A percentile compares a stretch with the other conserved stretches of the same genome.
These are phyloP conservation scores for Drosophila repleta DNA, from an alignment of 1,140 invertebrate genomes.

Conservation along the genomic window DNA sequence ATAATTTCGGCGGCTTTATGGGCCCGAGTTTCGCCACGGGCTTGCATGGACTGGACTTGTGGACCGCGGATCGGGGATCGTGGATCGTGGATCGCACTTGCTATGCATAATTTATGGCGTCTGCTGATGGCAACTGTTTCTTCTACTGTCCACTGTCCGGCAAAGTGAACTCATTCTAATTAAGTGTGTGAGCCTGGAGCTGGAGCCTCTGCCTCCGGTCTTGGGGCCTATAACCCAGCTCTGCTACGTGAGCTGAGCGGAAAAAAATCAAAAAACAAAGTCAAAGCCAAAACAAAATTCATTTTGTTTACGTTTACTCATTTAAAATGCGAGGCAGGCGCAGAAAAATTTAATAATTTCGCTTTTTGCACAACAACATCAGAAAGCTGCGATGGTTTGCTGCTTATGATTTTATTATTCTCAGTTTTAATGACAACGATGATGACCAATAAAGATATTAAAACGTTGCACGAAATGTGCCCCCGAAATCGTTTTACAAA, in stretches of 20 bases:
- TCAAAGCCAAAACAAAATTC: conserved; percentile 57
- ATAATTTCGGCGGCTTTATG: conserved; percentile 71
- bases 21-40: neutral
- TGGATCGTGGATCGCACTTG: conserved; percentile 48
- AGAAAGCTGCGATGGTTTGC: conserved; percentile 23
- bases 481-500: conserved; percentile 77
- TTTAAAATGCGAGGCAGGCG: conserved; percentile 75
- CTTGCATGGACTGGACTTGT: neutral
- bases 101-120: conserved; percentile 76
- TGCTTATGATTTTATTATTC: conserved; percentile 81
- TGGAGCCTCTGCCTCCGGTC: conserved; percentile 7
- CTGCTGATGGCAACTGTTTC: conserved; percentile 49
- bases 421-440: conserved; percentile 79
- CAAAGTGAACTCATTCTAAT: conserved; percentile 78
- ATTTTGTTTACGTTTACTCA: conserved; percentile 46
- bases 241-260: conserved; percentile 47
- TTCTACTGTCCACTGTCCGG: conserved; percentile 33
- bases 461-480: conserved; percentile 79
- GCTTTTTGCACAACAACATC: conserved; percentile 76
- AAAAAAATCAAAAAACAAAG: conserved; percentile 24
- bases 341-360: conserved; percentile 80
- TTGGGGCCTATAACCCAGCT: conserved; percentile 41
- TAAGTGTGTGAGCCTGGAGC: conserved; percentile 46
- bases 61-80: conserved; percentile 23
- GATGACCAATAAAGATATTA: conserved; percentile 83